phyloP scores from a whole-genome alignment of 2,113 vertebrate species.

The Pelobates fuscus region DNA sequence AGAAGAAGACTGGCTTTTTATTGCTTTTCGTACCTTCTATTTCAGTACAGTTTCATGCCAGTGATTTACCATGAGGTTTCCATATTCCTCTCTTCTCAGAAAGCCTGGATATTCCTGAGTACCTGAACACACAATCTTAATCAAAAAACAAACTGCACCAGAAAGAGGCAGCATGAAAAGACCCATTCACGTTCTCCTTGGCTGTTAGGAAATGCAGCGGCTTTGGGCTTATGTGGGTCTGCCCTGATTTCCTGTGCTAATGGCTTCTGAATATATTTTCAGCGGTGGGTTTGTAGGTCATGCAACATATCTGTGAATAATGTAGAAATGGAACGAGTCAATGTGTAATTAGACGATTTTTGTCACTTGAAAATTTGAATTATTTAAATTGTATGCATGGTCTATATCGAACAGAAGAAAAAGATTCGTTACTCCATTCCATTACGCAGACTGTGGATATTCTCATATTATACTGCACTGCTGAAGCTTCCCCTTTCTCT shows the following conservation, averaged over 20 bases:
- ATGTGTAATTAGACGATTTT: too few relatives aligned
- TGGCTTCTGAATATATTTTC: conserved; percentile 66
- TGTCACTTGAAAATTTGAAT: too few relatives aligned
- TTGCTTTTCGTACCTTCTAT: conserved; percentile 50
- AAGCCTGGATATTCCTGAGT: conserved; percentile 67
- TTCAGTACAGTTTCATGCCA: conserved; percentile 59
- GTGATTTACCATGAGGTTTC: conserved; percentile 69
- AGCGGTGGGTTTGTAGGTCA: too few relatives aligned
- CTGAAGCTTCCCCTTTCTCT: too few relatives aligned
- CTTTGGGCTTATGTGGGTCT: conserved; percentile 65
- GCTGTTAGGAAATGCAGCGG: conserved; percentile 52
- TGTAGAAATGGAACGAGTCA: too few relatives aligned
- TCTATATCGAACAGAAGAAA: too few relatives aligned
- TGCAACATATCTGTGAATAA: too few relatives aligned
- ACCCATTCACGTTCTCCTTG: conserved; percentile 70
- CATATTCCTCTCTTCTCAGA: conserved; percentile 67
- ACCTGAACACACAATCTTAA: conserved; percentile 79
- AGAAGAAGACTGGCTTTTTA: neutral
- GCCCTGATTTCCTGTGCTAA: conserved; percentile 68
- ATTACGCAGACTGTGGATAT: too few relatives aligned
- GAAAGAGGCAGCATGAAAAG: conserved; percentile 67
- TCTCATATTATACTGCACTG: too few relatives aligned
- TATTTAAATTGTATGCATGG: too few relatives aligned
- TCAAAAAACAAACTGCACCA: conserved; percentile 76
- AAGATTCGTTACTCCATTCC: too few relatives aligned